Evolutionary conservation across 35 echinoderm and acorn worm species (phyloP), one percentile per base, ranked within the genome.

Genomic region (Lytechinus variegatus): DNA sequence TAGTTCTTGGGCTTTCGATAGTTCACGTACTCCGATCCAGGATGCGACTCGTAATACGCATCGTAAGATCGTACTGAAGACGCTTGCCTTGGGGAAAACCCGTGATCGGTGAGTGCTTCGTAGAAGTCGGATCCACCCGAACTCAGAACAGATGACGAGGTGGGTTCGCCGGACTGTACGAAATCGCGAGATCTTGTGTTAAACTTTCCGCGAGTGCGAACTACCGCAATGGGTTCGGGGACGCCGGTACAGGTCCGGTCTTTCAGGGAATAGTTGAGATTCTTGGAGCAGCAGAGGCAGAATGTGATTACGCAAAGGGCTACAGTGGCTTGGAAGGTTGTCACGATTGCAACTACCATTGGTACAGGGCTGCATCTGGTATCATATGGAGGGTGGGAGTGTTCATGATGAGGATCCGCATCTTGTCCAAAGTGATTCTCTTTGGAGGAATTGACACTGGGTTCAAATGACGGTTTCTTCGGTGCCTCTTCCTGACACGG

Each of bases 261-360:
- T n/a, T 93, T 93, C 54, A 93, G 8, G 53, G 92, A 93, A 10
- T 27, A 54, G 21, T 57, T 93, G 9, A 93, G 28, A 57, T 93
- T 93, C 92, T 93, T 93, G 53, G 92, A 93, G 92, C 92, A 93
- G 53, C 92, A 93, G 21, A 93, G 92, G 55, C 96, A 97, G 57
- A 97, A 97, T 8, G 89, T 95, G 60, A 97, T 92, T 7, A 91
- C 92, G 89, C 96, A 97, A 6, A 97, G 87, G 4, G 96, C 96
- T 5, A 97, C 94, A 44, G 96, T 97, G 13, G 61, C 96, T 93
- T 97, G 96, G 89, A 97, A 97, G 53, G 96, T 97, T 51, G 94
- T 97, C 9, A 97, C 87, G 11, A 97, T 89, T 16, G 96, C 96
- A 53, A 97, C 96, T 0, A 95, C 96, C 66, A 97, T 86, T 33